A percentile compares a stretch with the other conserved stretches of the same genome.
phyloP scores from a whole-genome alignment of 2,113 vertebrate species.

The Nannospalax galili region DNA sequence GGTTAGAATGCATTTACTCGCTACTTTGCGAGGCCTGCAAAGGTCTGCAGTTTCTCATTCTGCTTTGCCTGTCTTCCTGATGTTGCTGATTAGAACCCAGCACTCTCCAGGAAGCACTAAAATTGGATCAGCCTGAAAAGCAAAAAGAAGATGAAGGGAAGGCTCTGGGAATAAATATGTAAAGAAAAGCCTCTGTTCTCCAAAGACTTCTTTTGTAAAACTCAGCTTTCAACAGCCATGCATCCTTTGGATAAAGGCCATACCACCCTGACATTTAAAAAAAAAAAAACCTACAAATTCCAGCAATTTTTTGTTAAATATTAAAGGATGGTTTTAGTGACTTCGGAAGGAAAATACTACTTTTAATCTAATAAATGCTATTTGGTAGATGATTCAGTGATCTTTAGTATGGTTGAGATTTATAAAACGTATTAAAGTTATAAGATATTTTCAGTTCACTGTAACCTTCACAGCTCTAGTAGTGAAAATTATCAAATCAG shows the following conservation, averaged over 20 bases:
- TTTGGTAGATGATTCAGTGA: conserved; percentile 53
- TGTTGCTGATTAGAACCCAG: conserved; percentile 72
- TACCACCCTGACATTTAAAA: conserved; percentile 58
- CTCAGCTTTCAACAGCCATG: conserved; percentile 67
- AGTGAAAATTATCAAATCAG: conserved; percentile 46
- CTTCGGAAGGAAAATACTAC: conserved; percentile 37
- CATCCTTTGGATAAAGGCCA: conserved; percentile 51
- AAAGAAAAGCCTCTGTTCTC: conserved; percentile 62
- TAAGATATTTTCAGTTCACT: conserved; percentile 27
- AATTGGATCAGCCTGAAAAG: conserved; percentile 77
- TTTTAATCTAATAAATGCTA: conserved; percentile 46
- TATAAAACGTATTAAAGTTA: conserved; percentile 43
- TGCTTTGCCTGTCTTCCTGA: conserved; percentile 61
- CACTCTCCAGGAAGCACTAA: conserved; percentile 65
- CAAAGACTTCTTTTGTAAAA: conserved; percentile 65
- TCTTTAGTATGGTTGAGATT: conserved; percentile 33
- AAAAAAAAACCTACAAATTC: conserved; percentile 46
- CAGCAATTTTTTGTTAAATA: conserved; percentile 53
- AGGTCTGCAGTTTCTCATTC: conserved; percentile 49
- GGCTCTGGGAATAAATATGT: conserved; percentile 68
- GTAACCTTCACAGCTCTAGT: conserved; percentile 26
- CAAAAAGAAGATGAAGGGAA: conserved; percentile 65
- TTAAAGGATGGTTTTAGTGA: conserved; percentile 33
- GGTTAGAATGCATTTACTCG: background rate
- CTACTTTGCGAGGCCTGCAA: conserved; percentile 32